Evolutionary conservation across 1,140 invertebrate genomes (phyloP).

Genomic region (Sminthurinus signatus): DNA sequence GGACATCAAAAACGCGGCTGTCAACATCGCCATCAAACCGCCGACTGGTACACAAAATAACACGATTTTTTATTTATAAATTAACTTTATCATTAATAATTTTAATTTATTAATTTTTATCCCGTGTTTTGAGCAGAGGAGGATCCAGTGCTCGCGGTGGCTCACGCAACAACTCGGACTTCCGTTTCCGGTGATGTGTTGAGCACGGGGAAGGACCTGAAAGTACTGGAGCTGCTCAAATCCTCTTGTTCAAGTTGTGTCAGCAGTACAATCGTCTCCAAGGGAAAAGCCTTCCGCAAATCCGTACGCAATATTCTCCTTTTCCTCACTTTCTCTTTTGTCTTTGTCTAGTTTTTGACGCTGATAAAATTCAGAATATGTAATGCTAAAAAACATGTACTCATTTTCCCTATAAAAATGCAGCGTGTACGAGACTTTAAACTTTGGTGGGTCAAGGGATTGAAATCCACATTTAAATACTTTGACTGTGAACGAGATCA

Average conservation of each 20-base stretch:
- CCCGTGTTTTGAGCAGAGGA: too few species aligned
- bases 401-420: not conserved
- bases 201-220: conserved; percentile 8
- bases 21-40: not conserved
- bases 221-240: conserved; percentile 5
- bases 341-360: too few species aligned
- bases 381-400: not conserved
- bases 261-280: conserved; percentile 10
- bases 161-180: conserved; percentile 28
- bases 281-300: conserved; percentile 23
- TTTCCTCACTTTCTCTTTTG: too few species aligned
- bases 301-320: too few species aligned
- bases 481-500: conserved; percentile 37
- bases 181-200: conserved; percentile 16
- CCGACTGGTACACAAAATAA: conserved; percentile 6
- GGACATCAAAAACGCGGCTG: conserved; percentile 9
- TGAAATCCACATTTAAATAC: conserved; percentile 16
- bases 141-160: conserved; percentile 10
- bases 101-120: not conserved
- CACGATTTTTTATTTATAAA: not conserved
- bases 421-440: conserved; percentile 1
- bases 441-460: conserved; percentile 2
- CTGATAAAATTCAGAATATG: not conserved
- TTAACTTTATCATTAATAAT: not conserved
- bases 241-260: conserved; percentile 29